Base-by-base conservation (phyloP, 2,888 invertebrate species). In the Gasteruption jaculator region DNA sequence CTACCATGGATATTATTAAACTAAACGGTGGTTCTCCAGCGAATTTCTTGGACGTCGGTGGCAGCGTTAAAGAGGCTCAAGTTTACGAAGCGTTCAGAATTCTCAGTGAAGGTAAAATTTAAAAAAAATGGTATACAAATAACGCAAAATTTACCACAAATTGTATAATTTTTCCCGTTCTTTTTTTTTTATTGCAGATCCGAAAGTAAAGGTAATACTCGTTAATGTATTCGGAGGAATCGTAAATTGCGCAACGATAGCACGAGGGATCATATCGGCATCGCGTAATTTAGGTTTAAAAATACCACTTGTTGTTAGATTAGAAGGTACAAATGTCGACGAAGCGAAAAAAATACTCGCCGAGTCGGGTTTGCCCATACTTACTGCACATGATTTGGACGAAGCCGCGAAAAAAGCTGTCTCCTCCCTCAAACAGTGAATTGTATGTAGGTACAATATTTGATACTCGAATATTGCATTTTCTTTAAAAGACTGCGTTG, bases 161-260 rank as follows among this genome's bases (percentile, higher is more conserved):
- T 10, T 8, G 10, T n/a, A 29, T 29, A 29, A 26, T 27, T 15
- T 29, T 35, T 32, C 36, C 24, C n/a, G n/a, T 25, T n/a, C 19
- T 34, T 27, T 44, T 39, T 46, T 36, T 30, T 12, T 38, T 25
- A 31, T 46, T 58, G 75, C 80, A 55, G 92, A 92, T 74, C 81
- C 85, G 20, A 88, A 86, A 71, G 97, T 99, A 0, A 90, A 93
- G 66, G 86, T 91, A 5, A 88, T 99, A 56, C 80, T 99, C 46
- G 95, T 99, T 1, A 99, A 99, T 75, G 94, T 99, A 2, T 99
- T 99, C 76, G 99, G 94, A 52, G 95, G 99, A 40, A 99, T 99
- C 65, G 97, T 99, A 0, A 95, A 99, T 73, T 99, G 99, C 73
- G 91, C 86, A 4, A 95, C 89, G 1, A 91, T 99, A 58, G 99